Evolutionary conservation across 2,888 invertebrate species (phyloP).

Genomic region (Polydrusus cervinus): DNA sequence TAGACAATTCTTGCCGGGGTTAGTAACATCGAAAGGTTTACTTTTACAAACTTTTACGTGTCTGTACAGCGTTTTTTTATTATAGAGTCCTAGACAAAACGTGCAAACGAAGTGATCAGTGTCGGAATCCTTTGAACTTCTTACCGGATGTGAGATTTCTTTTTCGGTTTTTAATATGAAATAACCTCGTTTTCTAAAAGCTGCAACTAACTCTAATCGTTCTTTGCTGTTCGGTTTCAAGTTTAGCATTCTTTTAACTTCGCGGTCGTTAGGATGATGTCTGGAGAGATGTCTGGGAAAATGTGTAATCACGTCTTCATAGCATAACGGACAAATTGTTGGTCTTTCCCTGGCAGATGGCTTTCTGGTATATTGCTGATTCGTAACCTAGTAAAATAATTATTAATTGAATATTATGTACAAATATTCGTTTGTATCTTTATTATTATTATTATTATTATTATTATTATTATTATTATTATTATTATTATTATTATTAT

Average conservation of each 20-base stretch:
- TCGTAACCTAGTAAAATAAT: not conserved
- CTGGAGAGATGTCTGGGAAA: not conserved
- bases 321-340: not conserved
- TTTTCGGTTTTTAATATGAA: constrained; percentile 41
- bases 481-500: no score
- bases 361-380: not conserved
- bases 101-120: constrained; percentile 47
- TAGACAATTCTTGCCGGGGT: constrained; percentile 41
- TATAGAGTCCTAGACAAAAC: constrained; percentile 52
- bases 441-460: not conserved
- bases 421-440: not conserved
- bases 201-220: not conserved
- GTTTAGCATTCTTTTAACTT: not conserved
- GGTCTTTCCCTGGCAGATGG: not conserved
- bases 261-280: not conserved
- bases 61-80: constrained; percentile 38
- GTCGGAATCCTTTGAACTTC: constrained; percentile 43
- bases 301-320: not conserved
- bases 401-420: not conserved
- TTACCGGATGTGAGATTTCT: constrained; percentile 45
- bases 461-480: no score
- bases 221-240: not conserved
- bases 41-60: constrained; percentile 52
- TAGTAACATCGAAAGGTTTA: constrained; percentile 23
- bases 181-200: constrained; percentile 38